Percentiles rank a stretch among this genome's conserved stretches.
phyloP scores from a whole-genome alignment of 2,113 vertebrate species.

The Noturus placidus region DNA sequence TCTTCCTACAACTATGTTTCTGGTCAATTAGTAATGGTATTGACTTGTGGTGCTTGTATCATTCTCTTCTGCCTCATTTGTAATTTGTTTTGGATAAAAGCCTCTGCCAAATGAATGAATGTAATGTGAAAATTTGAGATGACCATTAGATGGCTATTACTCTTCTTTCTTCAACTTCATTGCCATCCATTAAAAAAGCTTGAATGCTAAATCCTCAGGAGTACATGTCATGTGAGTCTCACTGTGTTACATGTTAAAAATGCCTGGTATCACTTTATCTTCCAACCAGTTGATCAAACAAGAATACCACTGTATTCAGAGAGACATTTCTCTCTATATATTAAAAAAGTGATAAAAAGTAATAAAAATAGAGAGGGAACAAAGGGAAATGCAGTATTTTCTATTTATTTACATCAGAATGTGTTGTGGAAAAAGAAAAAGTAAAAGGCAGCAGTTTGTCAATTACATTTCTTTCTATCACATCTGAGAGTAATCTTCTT shows the following conservation, averaged over 20 bases:
- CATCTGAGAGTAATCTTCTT: constrained; percentile 48
- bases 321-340: background rate
- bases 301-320: too few relatives aligned
- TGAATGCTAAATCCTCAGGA: background rate
- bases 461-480: background rate
- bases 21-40: background rate
- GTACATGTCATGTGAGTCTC: background rate
- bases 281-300: background rate
- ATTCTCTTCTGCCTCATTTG: background rate
- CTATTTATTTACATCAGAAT: background rate
- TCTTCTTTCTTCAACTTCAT: background rate
- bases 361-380: background rate
- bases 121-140: background rate
- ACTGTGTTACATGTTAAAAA: background rate
- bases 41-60: background rate
- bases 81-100: background rate
- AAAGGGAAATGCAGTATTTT: background rate
- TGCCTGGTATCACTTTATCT: background rate
- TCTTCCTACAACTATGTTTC: background rate
- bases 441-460: background rate
- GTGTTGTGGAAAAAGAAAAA: background rate
- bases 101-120: background rate
- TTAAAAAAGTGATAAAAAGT: background rate
- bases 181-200: background rate
- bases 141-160: background rate